These are phyloP conservation scores for Gymnoscopelus microlampas DNA, from an alignment of 2,797 vertebrate species.

Conservation along the genomic window DNA sequence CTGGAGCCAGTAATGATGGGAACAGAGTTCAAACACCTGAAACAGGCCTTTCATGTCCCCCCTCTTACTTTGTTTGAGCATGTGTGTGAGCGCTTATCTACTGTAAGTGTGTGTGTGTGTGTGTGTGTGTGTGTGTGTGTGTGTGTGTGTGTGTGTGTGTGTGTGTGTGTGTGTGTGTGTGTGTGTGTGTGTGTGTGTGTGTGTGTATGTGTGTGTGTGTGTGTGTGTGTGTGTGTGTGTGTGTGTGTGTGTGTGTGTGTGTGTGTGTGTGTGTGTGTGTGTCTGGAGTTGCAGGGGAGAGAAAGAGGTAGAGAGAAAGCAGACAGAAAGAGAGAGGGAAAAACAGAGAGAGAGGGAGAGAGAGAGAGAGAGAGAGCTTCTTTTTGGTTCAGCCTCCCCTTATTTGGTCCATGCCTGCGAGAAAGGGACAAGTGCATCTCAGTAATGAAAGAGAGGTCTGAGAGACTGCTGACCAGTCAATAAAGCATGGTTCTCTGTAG, in stretches of 20 bases:
- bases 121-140: constrained; percentile 15
- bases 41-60: constrained; percentile 76
- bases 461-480: constrained; percentile 72
- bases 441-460: constrained; percentile 61
- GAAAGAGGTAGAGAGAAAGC: background rate
- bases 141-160: background rate
- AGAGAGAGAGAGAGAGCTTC: constrained; percentile 32
- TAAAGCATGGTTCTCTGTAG: constrained; percentile 72
- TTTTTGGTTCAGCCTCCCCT: constrained; percentile 68
- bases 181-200: constrained; percentile 24
- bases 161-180: background rate
- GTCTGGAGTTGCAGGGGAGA: background rate
- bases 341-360: constrained; percentile 24
- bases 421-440: constrained; percentile 38
- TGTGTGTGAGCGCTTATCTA: constrained; percentile 21
- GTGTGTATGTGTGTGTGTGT: constrained; percentile 20
- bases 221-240: constrained; percentile 22
- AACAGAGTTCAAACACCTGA: constrained; percentile 78
- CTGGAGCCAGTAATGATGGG: constrained; percentile 78
- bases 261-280: constrained; percentile 10
- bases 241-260: constrained; percentile 22
- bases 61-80: constrained; percentile 31
- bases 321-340: constrained; percentile 9
- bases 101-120: constrained; percentile 29
- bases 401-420: constrained; percentile 52